Evolutionary conservation across 1,140 invertebrate genomes (phyloP).

Genomic region (Zeugodacus cucurbitae): DNA sequence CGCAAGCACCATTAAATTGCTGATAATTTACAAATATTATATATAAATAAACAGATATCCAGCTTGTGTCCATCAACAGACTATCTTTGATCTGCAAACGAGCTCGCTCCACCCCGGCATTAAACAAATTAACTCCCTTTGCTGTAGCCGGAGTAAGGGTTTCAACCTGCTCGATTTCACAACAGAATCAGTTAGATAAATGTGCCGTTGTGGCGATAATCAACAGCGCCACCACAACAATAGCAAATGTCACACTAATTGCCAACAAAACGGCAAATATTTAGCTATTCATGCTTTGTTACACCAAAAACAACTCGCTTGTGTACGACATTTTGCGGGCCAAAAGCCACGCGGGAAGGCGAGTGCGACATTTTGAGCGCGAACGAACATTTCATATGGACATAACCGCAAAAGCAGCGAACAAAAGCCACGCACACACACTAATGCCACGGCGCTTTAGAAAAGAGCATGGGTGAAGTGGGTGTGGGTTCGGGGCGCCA

Average conservation of each 20-base stretch:
- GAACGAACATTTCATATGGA: not conserved
- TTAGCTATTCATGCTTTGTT: not conserved
- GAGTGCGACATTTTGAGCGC: not conserved
- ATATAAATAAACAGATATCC: too few species aligned
- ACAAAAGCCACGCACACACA: not conserved
- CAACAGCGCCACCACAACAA: constrained; percentile 5
- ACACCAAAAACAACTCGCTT: not conserved
- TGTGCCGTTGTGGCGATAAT: not conserved
- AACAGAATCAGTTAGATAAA: not conserved
- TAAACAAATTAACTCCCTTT: not conserved
- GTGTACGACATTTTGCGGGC: not conserved
- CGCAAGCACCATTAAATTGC: not conserved
- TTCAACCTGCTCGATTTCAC: not conserved
- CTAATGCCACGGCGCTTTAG: not conserved
- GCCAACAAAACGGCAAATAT: constrained; percentile 2
- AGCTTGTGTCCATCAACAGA: too few species aligned
- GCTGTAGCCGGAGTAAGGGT: not conserved
- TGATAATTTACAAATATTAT: not conserved
- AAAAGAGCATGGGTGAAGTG: not conserved
- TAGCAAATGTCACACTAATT: not conserved
- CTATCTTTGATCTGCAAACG: not conserved
- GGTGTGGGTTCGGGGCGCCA: not conserved
- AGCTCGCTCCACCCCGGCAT: not conserved
- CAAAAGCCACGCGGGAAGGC: not conserved
- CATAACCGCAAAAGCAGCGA: not conserved